A percentile compares a stretch with the other conserved stretches of the same genome.
These are phyloP conservation scores for Pemphigus obesinymphae DNA, from an alignment of 1,140 invertebrate species.

Conservation along the genomic window DNA sequence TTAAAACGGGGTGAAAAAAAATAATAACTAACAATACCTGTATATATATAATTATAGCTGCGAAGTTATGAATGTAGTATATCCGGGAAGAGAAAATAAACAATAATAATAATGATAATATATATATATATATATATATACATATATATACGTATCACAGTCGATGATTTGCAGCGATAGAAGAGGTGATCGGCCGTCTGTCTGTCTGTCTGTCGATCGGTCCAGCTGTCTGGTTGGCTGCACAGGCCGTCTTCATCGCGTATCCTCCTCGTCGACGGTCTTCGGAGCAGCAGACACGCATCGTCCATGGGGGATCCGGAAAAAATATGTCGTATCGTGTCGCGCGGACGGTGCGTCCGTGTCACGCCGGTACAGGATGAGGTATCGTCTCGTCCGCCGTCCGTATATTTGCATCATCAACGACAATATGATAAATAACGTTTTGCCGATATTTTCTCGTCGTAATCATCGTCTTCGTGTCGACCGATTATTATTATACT, in stretches of 20 bases:
- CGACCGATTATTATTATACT: no score
- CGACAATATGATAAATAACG: no score
- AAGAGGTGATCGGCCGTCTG: not conserved
- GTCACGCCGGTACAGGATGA: no score
- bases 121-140: not conserved
- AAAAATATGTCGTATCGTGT: no score
- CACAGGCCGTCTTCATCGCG: no score
- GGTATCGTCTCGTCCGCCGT: not conserved
- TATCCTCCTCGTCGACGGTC: not conserved
- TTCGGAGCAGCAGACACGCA: no score
- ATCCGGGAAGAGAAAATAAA: not conserved
- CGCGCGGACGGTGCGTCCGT: no score
- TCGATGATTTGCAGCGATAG: conserved; percentile 13
- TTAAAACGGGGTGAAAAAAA: not conserved
- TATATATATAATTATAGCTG: not conserved
- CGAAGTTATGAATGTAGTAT: not conserved
- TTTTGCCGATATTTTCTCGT: not conserved
- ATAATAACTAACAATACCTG: not conserved
- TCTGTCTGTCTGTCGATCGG: not conserved
- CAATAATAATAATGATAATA: no score
- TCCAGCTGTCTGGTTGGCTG: no score
- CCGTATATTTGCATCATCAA: not conserved
- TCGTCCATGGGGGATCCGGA: no score
- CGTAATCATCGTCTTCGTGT: not conserved
- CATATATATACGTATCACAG: conserved; percentile 8